These are phyloP conservation scores for Fregetta grallaria DNA, from an alignment of 2,113 vertebrate species.

Conservation along the genomic window DNA sequence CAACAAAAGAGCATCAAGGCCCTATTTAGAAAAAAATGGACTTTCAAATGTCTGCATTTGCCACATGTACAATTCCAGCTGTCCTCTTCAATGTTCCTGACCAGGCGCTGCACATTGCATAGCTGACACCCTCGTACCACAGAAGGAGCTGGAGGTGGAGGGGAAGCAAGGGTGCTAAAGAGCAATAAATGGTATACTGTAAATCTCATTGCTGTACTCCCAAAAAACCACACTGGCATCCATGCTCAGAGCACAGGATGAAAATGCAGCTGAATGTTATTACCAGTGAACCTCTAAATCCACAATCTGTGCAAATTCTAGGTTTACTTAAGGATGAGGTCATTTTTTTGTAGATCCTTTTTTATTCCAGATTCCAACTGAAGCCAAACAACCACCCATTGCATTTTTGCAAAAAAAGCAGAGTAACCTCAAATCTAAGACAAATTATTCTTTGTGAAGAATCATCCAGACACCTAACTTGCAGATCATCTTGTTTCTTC, in stretches of 20 bases:
- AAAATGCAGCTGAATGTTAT: not conserved
- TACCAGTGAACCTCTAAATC: not conserved
- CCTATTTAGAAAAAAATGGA: not conserved
- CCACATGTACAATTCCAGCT: not conserved
- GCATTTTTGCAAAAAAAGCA: not conserved
- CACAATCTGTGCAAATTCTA: not conserved
- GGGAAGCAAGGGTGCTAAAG: not conserved
- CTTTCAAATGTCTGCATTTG: not conserved
- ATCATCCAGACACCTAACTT: not conserved
- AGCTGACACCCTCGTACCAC: not conserved
- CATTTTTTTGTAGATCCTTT: not conserved
- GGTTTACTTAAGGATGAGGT: not conserved
- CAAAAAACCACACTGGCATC: not conserved
- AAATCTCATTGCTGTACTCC: not conserved
- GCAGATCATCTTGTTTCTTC: not conserved
- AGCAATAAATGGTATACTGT: not conserved
- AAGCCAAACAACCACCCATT: not conserved
- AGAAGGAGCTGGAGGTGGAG: not conserved
- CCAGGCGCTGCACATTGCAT: accelerated
- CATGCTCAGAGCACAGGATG: not conserved
- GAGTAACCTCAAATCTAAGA: not conserved
- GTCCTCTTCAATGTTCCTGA: not conserved
- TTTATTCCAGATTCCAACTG: not conserved
- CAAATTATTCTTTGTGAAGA: not conserved
- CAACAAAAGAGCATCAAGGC: not conserved